Percentiles rank a stretch among this genome's conserved stretches.
Evolutionary conservation across 2,797 vertebrate species (phyloP).

Genomic region (Meriones psammophilus): DNA sequence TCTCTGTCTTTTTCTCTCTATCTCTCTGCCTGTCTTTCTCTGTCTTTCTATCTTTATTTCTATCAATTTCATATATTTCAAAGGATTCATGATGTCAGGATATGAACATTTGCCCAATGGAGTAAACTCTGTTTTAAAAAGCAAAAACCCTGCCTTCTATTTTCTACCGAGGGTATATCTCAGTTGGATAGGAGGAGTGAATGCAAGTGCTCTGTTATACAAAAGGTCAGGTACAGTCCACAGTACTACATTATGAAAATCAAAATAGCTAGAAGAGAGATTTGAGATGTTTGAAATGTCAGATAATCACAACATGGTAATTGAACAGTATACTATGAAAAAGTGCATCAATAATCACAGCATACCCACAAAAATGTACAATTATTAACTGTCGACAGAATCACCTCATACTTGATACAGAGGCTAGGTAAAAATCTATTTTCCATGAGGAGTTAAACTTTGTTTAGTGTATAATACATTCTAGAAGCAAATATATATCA

Average conservation of each 20-base stretch:
- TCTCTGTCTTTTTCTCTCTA: no score
- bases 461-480: slow-evolving; percentile 16
- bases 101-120: background rate
- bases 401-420: background rate
- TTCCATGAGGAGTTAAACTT: background rate
- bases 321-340: background rate
- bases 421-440: slow-evolving; percentile 39
- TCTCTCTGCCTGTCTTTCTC: no score
- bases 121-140: slow-evolving; percentile 1
- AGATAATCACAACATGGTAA: background rate
- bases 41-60: no score
- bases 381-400: background rate
- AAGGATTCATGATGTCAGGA: background rate
- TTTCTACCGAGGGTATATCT: slow-evolving; percentile 22
- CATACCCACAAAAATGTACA: background rate
- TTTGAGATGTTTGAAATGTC: background rate
- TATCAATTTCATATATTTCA: slow-evolving; percentile 14
- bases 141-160: background rate
- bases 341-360: background rate
- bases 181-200: background rate
- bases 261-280: background rate
- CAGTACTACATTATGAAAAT: background rate
- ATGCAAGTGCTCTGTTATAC: background rate
- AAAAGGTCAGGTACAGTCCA: background rate
- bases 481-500: background rate